Conservation (phyloP, 2,797 vertebrate genomes). For the Parauchenoglanis punctatus region DNA sequence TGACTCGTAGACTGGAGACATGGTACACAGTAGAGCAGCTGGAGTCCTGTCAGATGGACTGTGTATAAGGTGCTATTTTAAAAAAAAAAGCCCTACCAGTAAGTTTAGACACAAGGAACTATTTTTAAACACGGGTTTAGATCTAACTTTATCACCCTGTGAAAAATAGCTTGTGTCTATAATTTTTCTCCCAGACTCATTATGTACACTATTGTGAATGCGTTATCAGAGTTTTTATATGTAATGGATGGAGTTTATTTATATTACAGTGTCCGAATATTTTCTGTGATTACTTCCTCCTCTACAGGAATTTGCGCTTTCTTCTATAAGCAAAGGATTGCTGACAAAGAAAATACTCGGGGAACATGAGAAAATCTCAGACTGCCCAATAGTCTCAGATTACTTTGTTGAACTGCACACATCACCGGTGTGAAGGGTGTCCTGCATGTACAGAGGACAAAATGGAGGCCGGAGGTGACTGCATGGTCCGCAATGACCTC, state of each 20-base stretch:
- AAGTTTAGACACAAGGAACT: background rate
- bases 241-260: background rate
- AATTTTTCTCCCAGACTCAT: background rate
- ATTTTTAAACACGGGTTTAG: background rate
- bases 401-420: constrained; percentile 42
- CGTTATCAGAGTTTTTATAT: background rate
- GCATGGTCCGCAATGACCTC: background rate
- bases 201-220: background rate
- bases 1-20: background rate
- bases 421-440: constrained; percentile 28
- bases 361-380: constrained; percentile 18
- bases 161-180: background rate
- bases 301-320: constrained; percentile 6
- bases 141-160: background rate
- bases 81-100: background rate
- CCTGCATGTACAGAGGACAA: constrained; percentile 33
- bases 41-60: background rate
- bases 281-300: constrained; percentile 20
- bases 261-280: background rate
- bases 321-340: background rate
- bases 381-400: constrained; percentile 29
- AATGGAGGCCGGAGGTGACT: constrained; percentile 48
- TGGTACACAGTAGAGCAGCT: too few species aligned
- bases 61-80: background rate
- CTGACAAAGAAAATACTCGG: constrained; percentile 23